phyloP scores from a whole-genome alignment of 2,797 vertebrate species.

The Hypotaenidia okinawae region DNA sequence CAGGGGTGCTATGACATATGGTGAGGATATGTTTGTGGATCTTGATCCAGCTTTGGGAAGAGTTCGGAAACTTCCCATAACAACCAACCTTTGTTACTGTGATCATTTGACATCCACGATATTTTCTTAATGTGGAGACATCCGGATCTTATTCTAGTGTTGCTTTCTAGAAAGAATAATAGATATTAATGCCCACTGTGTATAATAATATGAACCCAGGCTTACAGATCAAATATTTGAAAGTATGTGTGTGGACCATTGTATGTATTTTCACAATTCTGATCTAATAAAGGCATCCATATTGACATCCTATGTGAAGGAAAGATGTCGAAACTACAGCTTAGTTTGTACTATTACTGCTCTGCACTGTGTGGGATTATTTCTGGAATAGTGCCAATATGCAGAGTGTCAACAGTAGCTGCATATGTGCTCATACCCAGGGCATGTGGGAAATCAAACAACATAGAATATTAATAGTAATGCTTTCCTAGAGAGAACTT shows the following conservation, averaged over 20 bases:
- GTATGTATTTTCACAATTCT: background rate
- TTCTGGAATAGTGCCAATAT: background rate
- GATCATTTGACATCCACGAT: background rate
- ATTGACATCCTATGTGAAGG: background rate
- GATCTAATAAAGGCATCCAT: background rate
- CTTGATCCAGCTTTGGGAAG: background rate
- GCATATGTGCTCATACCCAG: accelerated
- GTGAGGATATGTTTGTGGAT: background rate
- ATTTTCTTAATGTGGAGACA: background rate
- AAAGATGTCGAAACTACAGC: background rate
- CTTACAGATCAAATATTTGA: background rate
- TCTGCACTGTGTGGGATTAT: background rate
- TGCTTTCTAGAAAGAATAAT: background rate
- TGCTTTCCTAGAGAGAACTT: background rate
- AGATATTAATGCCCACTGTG: background rate
- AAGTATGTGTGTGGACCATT: background rate
- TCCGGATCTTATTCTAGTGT: background rate
- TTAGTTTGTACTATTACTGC: background rate
- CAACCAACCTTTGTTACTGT: background rate
- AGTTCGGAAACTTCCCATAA: background rate
- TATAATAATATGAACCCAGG: background rate
- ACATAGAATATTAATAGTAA: background rate
- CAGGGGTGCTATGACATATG: no score
- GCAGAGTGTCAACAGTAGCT: background rate
- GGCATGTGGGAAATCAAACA: background rate